Base-by-base conservation (phyloP, 1,140 invertebrate species). In the Hyposmocoma kahamanoa region DNA sequence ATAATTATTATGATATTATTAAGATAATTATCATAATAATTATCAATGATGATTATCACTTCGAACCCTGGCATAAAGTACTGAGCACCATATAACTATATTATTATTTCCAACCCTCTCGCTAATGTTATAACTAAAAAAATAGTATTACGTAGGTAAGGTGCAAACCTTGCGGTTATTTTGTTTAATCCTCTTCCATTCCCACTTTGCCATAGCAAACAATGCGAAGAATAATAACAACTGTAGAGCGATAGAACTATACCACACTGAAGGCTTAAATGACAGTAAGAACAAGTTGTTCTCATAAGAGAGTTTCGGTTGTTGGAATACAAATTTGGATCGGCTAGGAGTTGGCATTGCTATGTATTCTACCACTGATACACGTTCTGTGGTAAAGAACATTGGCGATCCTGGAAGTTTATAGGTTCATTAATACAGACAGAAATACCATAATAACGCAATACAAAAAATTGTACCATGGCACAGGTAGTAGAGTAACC, bases 281-380 rank as follows among this genome's bases (percentile, higher is more conserved):
- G 91, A 90, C 28, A 92, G 54, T 11, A 86, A 59, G 53, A 90
- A 92, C 20, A 92, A 85, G 61, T 92, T 92, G 42, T 86, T 89
- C 18, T 91, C 87, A 52, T 89, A 91, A 0, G 90, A 91, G n/a
- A 92, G 63, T 56, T 91, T 89, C 4, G 91, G 91, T 69, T 89
- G 87, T 22, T 89, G 86, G 59, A 92, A 92, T 10, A 92, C 86
- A 66, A 92, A 92, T 52, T 88, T 88, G 0, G 89, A 89, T 26
- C 89, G 57, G 0, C 90, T 91, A 2, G 87, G 87, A 5, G 90
- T 89, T 15, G 90, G 88, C 58, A 90, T 87, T 3, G 89, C 83
- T 20, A 92, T 85, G 57, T 91, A 92, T 55, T 91, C 87, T 0
- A 92, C 84, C 4, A 90, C 67, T 0, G 86, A 80, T 21, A 91